Conservation (phyloP, 1,140 invertebrate species). For the Cotesia typhae region DNA sequence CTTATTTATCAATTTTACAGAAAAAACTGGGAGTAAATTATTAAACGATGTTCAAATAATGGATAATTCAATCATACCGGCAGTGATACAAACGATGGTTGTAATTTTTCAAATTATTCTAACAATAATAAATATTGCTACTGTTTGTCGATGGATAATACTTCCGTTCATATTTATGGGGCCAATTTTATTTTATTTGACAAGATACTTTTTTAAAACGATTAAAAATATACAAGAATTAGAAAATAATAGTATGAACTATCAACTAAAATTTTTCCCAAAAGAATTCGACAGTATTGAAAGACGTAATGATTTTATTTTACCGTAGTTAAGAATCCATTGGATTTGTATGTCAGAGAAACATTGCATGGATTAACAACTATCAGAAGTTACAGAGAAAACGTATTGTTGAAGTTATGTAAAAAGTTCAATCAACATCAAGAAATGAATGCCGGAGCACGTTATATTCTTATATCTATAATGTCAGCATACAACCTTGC, state of each 20-base stretch:
- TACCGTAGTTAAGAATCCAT: conserved; percentile 74
- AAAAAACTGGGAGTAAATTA: conserved; percentile 53
- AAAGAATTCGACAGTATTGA: background rate
- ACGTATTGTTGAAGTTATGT: conserved; percentile 70
- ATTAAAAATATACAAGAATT: conserved; percentile 70
- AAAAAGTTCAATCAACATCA: conserved; percentile 75
- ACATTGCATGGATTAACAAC: conserved; percentile 82
- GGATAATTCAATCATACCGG: conserved; percentile 73
- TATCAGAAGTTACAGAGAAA: conserved; percentile 77
- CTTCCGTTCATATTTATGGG: conserved; percentile 67
- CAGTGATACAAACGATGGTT: conserved; percentile 74
- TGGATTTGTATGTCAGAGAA: conserved; percentile 84
- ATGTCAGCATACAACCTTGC: conserved; percentile 66
- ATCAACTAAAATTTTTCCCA: no score
- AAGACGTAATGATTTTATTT: conserved; percentile 30
- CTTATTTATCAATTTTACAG: conserved; percentile 31
- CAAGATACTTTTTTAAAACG: conserved; percentile 71
- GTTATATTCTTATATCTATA: conserved; percentile 70
- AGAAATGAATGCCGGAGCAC: conserved; percentile 73
- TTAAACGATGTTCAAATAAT: conserved; percentile 68
- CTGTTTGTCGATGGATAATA: conserved; percentile 70
- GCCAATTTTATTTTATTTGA: conserved; percentile 65
- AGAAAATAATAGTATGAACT: conserved; percentile 64
- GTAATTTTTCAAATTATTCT: conserved; percentile 56
- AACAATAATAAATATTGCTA: conserved; percentile 67